Evolutionary conservation across 2,113 vertebrate species (phyloP), one percentile per base, ranked within the genome.

Genomic region (Jacana jacana): DNA sequence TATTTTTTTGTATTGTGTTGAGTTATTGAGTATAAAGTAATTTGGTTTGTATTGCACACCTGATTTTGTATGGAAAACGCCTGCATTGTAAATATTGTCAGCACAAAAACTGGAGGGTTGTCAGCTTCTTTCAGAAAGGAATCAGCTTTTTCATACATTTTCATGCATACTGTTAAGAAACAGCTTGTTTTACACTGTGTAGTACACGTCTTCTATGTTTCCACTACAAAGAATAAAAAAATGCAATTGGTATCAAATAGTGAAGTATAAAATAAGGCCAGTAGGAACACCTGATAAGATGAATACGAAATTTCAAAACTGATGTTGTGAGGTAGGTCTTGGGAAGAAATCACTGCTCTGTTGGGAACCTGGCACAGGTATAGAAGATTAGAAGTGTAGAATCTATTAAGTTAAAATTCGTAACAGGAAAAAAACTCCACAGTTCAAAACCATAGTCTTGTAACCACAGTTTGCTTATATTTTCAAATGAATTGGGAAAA

Each of bases 71-170:
- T 51, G 70, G 27, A 78, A 6, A 25, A 42, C 27, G 37, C 24
- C 27, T 81, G 58, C 7, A 1, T 19, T 93, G 46, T n/a, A 91
- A 82, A 87, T 39, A 39, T 46, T 58, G 77, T 76, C 57, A 46
- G 25, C 35, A 46, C 33, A 51, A 77, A 92, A 76, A 10, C 27
- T 69, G n/a, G 17, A 72, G 35, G 33, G 23, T 54, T 78, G 23
- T 88, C 70, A 87, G 58, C 40, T 82, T 88, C 71, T 93, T 52
- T 85, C 61, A 89, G 57, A 87, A 76, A 57, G 25, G 18, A 91
- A n/a, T 30, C 33, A 58, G 25, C 4, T 80, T 82, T 91, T 46
- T 52, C 18, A 44, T 55, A 10, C 6, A 7, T 80, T 92, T 92
- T 68, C 3, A 5, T 55, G 17, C 9, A 49, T 40, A 13, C 12